Conservation (phyloP, 2,888 invertebrate species). For the Sinotaia quadrata region DNA sequence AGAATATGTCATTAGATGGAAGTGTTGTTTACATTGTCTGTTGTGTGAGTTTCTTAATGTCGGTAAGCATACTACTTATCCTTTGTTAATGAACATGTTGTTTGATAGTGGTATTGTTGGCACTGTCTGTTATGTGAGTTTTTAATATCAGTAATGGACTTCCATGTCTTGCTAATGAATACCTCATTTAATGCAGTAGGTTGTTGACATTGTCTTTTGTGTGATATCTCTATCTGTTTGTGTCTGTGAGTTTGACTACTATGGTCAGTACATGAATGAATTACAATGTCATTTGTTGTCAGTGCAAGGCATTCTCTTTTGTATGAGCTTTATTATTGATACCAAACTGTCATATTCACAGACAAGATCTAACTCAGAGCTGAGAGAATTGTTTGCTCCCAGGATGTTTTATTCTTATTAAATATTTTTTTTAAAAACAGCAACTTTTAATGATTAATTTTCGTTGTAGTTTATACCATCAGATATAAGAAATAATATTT, state of each 20-base stretch:
- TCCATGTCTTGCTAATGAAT: conserved; percentile 82
- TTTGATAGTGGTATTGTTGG: conserved; percentile 88
- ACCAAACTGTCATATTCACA: conserved; percentile 19
- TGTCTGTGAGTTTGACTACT: no score
- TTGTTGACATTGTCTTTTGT: conserved; percentile 83
- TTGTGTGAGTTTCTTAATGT: conserved; percentile 74
- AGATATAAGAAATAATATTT: no score
- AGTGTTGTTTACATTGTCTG: conserved; percentile 85
- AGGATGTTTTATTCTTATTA: no score
- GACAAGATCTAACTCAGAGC: no score
- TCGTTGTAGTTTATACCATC: no score
- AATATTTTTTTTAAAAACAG: no score
- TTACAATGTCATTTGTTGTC: conserved; percentile 2
- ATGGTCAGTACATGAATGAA: background rate
- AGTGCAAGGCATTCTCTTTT: background rate
- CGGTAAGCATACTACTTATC: conserved; percentile 77
- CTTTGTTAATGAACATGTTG: conserved; percentile 81
- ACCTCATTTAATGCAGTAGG: conserved; percentile 89
- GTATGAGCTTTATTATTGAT: conserved; percentile 5
- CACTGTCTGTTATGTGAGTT: conserved; percentile 79
- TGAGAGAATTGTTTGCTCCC: no score
- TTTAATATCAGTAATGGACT: conserved; percentile 78
- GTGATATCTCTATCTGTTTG: conserved; percentile 68
- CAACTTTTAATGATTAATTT: no score
- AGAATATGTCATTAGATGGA: conserved; percentile 86